Base-by-base conservation (phyloP, 2,888 invertebrate species). In the Cheilosia variabilis region DNA sequence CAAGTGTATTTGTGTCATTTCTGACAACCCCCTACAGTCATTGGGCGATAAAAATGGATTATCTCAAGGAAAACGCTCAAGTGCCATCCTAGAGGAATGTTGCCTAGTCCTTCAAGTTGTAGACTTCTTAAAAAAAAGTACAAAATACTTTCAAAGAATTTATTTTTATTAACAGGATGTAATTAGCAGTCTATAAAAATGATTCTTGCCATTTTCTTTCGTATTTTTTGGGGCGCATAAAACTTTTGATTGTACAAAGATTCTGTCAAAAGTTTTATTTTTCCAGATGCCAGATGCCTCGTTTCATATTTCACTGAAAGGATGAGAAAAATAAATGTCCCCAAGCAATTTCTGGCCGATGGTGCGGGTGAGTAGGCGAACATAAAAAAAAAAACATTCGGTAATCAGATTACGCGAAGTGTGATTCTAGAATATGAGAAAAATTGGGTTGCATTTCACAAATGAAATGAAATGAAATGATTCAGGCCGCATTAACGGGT, bases 201-300 rank as follows among this genome's bases (percentile, higher is more conserved):
- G 66, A 76, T 81, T 81, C 71, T 84, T 73, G 78, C 62, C 73
- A 71, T 76, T 84, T 76, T 84, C 53, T 71, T 76, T 58, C 47
- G 37, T 45, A 37, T 45, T 53, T 62, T 86, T 80, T 80, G 71
- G 65, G 75, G 76, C 62, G 76, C 66, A 69, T 45, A 66, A 81
- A 86, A 86, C 68, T 77, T 86, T 86, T 81, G 81, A 81, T 86
- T 86, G 86, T 77, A 77, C 81, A 77, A 86, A 75, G 86, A 86
- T 86, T 77, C 86, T 86, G 86, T 86, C 86, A 86, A 81, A 86
- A 86, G 86, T 86, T 86, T 86, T 81, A 80, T 86, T 86, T 86
- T 80, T 43, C 72, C 66, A 72, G 81, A 86, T 81, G 76, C 81
- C 86, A 81, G 81, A 86, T 86, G 81, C 81, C 57, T 81, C 66